These are phyloP conservation scores for Venturia canescens DNA, from an alignment of 1,140 invertebrate species.

Conservation along the genomic window DNA sequence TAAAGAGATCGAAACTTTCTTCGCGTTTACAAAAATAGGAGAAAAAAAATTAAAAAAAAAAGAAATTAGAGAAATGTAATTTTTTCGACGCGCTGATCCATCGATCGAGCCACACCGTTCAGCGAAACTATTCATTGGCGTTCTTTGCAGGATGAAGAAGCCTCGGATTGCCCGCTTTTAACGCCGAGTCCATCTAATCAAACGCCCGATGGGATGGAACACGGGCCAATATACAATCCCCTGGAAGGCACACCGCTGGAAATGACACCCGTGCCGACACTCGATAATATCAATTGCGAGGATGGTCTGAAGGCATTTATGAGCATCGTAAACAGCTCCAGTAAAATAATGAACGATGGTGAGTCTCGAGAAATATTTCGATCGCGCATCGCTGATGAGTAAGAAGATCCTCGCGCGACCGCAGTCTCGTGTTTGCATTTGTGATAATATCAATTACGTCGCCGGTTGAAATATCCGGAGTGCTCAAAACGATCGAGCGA, in stretches of 20 bases:
- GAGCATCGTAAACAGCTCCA: constrained; percentile 74
- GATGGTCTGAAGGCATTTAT: constrained; percentile 72
- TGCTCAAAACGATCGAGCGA: not conserved
- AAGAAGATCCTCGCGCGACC: constrained; percentile 2
- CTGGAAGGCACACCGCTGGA: constrained; percentile 65
- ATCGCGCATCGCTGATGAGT: not conserved
- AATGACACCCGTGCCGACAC: constrained; percentile 61
- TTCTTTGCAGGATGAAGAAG: constrained; percentile 70
- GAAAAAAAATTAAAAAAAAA: too few relatives aligned
- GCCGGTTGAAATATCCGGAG: not conserved
- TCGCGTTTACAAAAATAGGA: too few relatives aligned
- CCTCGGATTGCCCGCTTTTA: constrained; percentile 75
- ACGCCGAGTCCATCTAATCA: constrained; percentile 69
- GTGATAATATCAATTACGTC: not conserved
- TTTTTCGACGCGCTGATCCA: too few relatives aligned
- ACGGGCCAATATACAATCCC: constrained; percentile 61
- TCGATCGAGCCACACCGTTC: too few relatives aligned
- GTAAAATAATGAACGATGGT: constrained; percentile 71
- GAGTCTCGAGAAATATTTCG: constrained; percentile 43
- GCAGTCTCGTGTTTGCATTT: constrained; percentile 8
- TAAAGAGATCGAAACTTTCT: too few relatives aligned
- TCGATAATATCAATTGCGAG: constrained; percentile 71
- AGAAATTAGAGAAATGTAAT: too few relatives aligned
- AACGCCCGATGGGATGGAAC: constrained; percentile 52
- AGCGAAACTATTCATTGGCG: not conserved